Evolutionary conservation across 2,888 invertebrate genomes (phyloP).

Genomic region (Conops quadrifasciatus): DNA sequence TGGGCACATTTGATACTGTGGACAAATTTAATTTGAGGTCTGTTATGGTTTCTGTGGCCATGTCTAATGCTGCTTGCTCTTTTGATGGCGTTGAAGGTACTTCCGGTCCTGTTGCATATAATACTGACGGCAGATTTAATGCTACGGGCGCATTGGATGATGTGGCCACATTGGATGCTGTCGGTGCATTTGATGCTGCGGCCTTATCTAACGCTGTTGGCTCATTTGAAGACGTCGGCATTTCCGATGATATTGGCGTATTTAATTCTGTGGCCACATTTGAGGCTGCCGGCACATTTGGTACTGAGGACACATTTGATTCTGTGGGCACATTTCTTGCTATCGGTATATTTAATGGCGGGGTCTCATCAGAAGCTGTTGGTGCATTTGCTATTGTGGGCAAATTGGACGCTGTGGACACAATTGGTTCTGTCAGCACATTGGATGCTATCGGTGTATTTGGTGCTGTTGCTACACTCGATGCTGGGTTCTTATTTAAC

Average conservation of each 20-base stretch:
- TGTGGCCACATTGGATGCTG: no score
- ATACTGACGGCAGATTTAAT: no score
- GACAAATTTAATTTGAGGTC: conserved; percentile 15
- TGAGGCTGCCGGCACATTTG: conserved; percentile 30
- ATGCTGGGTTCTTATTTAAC: conserved; percentile 26
- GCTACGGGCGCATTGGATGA: no score
- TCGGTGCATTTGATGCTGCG: conserved; percentile 32
- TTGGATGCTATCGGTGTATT: conserved; percentile 38
- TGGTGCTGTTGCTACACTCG: conserved; percentile 24
- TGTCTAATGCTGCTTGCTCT: no score
- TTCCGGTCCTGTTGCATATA: no score
- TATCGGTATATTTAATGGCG: conserved; percentile 30
- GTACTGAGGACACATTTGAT: conserved; percentile 21
- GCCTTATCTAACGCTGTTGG: conserved; percentile 27
- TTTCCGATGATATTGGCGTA: conserved; percentile 24
- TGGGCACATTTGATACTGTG: conserved; percentile 28
- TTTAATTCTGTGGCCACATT: conserved; percentile 32
- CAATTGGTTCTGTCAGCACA: conserved; percentile 27
- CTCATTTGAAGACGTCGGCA: conserved; percentile 34
- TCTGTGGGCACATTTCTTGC: conserved; percentile 25
- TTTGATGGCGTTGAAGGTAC: no score
- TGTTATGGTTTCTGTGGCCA: background rate
- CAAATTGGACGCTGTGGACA: conserved; percentile 6
- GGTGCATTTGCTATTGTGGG: conserved; percentile 29
- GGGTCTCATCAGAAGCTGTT: conserved; percentile 30